Evolutionary conservation across 2,888 invertebrate species (phyloP), one percentile per base, ranked within the genome.

Genomic region (Schizotus pectinicornis): DNA sequence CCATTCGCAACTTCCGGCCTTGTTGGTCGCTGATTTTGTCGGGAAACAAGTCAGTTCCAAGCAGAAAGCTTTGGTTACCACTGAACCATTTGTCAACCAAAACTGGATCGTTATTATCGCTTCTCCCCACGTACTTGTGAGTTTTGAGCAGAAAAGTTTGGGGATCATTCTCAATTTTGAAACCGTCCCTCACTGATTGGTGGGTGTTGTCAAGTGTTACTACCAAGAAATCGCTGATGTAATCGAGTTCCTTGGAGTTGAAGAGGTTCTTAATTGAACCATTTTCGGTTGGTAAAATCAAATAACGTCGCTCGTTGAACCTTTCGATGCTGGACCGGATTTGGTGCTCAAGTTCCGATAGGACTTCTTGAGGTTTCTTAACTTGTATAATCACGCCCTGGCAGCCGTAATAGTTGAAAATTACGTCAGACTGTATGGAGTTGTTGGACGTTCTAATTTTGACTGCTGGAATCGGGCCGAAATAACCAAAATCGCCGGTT

Each of bases 1-100:
- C 83, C 22, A 85, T 79, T 70, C 76, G 82, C 3, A 86, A 65
- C 0, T 64, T 68, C 74, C 76, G 70, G 35, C 77, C 75, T 52
- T 68, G 51, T 56, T 76, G 84, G 80, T 43, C 82, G 67, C 48
- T 65, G 60, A 72, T 80, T 72, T 73, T 73, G 60, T 72, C 52
- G 11, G 67, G 70, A 63, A 64, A 73, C 37, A 73, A 62, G 56
- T 67, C 57, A 3, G 13, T 52, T n/a, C 56, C 49, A 35, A 39
- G 39, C 33, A 58, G 41, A 61, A 72, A 73, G 2, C 64, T 65
- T 9, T 49, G 5, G 46, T 71, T 71, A 8, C 39, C 39, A 6
- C 64, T 50, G 62, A 59, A 71, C 72, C 72, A 73, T 13, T 43
- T 46, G 45, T 73, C 70, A 31, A 73, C 22, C 14, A 67, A 12